These are phyloP conservation scores for Ascaphus truei DNA, from an alignment of 2,113 vertebrate species.

Conservation along the genomic window DNA sequence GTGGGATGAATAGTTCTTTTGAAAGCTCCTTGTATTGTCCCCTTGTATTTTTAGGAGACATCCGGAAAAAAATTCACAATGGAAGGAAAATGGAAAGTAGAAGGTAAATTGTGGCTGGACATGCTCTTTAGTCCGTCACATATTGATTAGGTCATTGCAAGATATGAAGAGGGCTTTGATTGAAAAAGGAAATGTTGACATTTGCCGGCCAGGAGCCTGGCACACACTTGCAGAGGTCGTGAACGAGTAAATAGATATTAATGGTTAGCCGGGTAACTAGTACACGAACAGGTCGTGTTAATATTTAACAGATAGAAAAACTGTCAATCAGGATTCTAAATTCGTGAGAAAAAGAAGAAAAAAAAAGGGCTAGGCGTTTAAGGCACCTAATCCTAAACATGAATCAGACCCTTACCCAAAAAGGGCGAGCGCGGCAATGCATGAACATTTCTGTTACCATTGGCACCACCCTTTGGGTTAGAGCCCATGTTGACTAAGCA, in stretches of 20 bases:
- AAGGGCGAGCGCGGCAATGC: too few species aligned
- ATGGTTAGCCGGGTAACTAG: constrained; percentile 94
- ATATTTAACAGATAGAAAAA: constrained; percentile 88
- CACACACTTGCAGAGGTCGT: constrained; percentile 87
- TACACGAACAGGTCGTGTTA: constrained; percentile 92
- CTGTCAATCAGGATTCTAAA: constrained; percentile 45
- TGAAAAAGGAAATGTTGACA: constrained; percentile 63
- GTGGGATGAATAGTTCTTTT: too few species aligned
- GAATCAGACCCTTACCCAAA: too few species aligned
- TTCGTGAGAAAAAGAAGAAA: constrained; percentile 64
- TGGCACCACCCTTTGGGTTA: too few species aligned
- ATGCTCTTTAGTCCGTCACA: too few species aligned
- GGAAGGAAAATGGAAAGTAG: too few species aligned
- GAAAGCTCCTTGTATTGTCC: too few species aligned
- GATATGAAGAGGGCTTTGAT: constrained; percentile 43
- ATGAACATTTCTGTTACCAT: too few species aligned
- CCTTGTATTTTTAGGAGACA: too few species aligned
- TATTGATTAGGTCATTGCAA: constrained; percentile 32
- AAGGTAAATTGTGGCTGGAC: too few species aligned
- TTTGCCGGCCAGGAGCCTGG: constrained; percentile 75
- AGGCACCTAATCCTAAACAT: constrained; percentile 65
- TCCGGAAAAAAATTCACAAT: too few species aligned
- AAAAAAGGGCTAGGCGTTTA: constrained; percentile 62
- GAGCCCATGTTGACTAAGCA: too few species aligned
- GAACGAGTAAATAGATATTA: constrained; percentile 97